Evolutionary conservation across 1,140 invertebrate genomes (phyloP).

Genomic region (Nephotettix cincticeps): DNA sequence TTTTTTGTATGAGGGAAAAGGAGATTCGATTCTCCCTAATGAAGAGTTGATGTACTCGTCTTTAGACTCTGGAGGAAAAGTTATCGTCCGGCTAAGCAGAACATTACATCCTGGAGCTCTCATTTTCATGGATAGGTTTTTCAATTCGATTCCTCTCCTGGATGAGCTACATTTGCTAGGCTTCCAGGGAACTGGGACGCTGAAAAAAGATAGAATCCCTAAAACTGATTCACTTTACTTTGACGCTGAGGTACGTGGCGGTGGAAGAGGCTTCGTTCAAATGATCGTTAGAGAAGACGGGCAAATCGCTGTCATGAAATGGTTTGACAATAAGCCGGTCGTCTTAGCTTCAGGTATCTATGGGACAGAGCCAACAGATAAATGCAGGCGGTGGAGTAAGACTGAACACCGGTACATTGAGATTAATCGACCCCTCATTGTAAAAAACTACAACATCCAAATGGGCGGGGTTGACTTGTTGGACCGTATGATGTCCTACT

Average conservation of each 20-base stretch:
- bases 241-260: background rate
- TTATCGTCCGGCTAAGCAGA: slow-evolving; percentile 19
- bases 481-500: slow-evolving; percentile 28
- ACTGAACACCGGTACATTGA: background rate
- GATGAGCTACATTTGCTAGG: slow-evolving; percentile 22
- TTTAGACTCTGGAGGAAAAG: slow-evolving; percentile 20
- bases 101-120: background rate
- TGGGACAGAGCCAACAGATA: background rate
- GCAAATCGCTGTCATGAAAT: slow-evolving; percentile 23
- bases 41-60: background rate
- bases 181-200: slow-evolving; percentile 22
- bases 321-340: slow-evolving; percentile 30
- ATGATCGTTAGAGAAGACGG: slow-evolving; percentile 24
- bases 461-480: slow-evolving; percentile 34
- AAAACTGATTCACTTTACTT: background rate
- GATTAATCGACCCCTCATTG: background rate
- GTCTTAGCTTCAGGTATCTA: slow-evolving; percentile 10
- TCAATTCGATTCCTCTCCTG: slow-evolving; percentile 22
- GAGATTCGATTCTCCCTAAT: background rate
- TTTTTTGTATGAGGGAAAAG: slow-evolving; percentile 34
- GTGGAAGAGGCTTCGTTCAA: background rate
- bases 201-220: slow-evolving; percentile 17
- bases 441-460: slow-evolving; percentile 28
- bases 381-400: background rate
- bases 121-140: slow-evolving; percentile 30